Evolutionary conservation across 2,888 invertebrate species (phyloP).

Genomic region (Phyllotreta striolata): DNA sequence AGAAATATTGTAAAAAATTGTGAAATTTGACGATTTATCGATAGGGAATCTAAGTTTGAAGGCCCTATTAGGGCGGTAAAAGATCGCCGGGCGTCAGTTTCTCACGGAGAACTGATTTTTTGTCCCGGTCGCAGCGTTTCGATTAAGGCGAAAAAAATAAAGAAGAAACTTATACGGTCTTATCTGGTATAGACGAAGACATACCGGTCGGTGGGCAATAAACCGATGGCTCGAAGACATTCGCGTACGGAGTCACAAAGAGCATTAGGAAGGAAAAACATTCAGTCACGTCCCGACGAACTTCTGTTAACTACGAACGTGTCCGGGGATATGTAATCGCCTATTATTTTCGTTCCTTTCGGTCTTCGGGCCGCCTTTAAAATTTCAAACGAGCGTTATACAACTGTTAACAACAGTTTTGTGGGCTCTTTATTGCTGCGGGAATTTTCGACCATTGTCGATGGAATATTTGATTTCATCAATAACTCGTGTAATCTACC

Average conservation of each 20-base stretch:
- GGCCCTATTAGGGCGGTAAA: constrained; percentile 14
- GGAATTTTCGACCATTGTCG: constrained; percentile 17
- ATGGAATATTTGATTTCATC: constrained; percentile 12
- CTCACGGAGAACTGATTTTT: constrained; percentile 25
- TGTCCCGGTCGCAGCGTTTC: constrained; percentile 36
- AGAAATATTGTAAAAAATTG: too few species aligned
- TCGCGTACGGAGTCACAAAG: constrained; percentile 36
- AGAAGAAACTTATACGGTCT: constrained; percentile 24
- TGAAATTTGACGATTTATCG: too few species aligned
- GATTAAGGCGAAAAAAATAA: constrained; percentile 41
- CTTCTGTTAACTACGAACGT: constrained; percentile 53
- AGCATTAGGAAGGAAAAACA: constrained; percentile 43
- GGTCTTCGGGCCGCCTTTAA: constrained; percentile 28
- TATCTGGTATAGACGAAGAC: constrained; percentile 31
- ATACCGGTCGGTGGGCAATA: constrained; percentile 38
- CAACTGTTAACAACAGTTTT: constrained; percentile 27
- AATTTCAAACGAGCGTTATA: constrained; percentile 24
- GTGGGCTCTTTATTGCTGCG: constrained; percentile 22
- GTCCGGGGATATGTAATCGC: constrained; percentile 52
- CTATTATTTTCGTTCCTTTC: constrained; percentile 46
- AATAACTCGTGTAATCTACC: too few species aligned
- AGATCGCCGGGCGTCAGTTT: constrained; percentile 20
- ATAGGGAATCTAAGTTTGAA: neutral
- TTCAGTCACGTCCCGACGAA: constrained; percentile 48
- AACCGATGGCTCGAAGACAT: constrained; percentile 46